Base-by-base conservation (phyloP, 1,140 invertebrate species). In the Luehdorfia chinensis region DNA sequence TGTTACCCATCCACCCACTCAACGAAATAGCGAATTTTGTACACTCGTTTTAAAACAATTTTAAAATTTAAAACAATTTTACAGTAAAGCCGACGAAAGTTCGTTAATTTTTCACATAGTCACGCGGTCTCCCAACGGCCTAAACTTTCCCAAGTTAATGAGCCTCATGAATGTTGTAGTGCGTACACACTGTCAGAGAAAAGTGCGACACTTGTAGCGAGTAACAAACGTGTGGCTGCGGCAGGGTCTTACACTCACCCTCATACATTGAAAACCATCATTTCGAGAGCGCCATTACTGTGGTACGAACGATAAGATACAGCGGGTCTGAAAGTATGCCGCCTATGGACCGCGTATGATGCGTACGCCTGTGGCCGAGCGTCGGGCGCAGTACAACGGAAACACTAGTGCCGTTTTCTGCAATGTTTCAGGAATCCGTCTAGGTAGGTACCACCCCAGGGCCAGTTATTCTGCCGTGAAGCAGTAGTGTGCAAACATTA, bases 261-360 rank as follows among this genome's bases (percentile, higher is more conserved):
- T 37, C 23, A 9, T n/a, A 30, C 60, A 50, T 59, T 41, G 43
- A 54, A 59, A 55, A 56, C 59, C 53, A 57, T 59, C 51, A 52
- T 50, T 48, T 58, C 31, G 28, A 66, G 50, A 51, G 53, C 53
- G 27, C 44, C 37, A 39, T 54, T 37, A 62, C 15, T 28, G 48
- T 31, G 49, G 15, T 23, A 30, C 30, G 14, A 52, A 43, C 12
- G 6, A 47, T 33, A 9, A 15, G 30, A 47, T 15, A 1, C 11
- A 47, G 46, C 43, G 47, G 11, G 19, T n/a, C n/a, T n/a, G n/a
- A n/a, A n/a, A n/a, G n/a, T n/a, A n/a, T n/a, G n/a, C n/a, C n/a
- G n/a, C n/a, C n/a, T n/a, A n/a, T n/a, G n/a, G n/a, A n/a, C n/a
- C n/a, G n/a, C n/a, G n/a, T n/a, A n/a, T n/a, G n/a, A n/a, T n/a